Base-by-base conservation (phyloP, 1,140 invertebrate species). In the Musca vetustissima region DNA sequence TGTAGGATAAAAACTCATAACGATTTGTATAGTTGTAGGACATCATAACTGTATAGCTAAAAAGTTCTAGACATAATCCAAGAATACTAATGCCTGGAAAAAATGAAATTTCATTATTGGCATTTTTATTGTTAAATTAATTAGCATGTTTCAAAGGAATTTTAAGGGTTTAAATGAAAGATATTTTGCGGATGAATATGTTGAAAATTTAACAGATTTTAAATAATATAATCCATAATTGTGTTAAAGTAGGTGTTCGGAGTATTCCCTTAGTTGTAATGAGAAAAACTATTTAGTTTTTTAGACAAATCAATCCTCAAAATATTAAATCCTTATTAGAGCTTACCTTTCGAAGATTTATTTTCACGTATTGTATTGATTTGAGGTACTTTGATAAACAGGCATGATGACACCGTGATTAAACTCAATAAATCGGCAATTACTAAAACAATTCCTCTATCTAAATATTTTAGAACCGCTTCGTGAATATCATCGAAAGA, bases 11-110 rank as follows among this genome's bases (percentile, higher is more conserved):
- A 6, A 90, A 69, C 6, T 88, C 84, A 79, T 91, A 90, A 25
- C 84, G 84, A 79, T 88, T 89, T 9, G 83, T 84, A 74, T 85
- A 90, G 75, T 90, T 91, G 72, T 91, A 91, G 70, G 86, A 87
- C 61, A 88, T 85, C 84, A 87, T 89, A 66, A 90, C 85, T 19
- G 88, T 88, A 69, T 90, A 90, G 75, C 89, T 90, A 86, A 88
- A 74, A 71, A 83, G 69, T 74, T 82, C 80, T 57, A 82, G 55
- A 59, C 78, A 80, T 14, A 82, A 59, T 22, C 78, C 78, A 24
- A 79, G 25, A 0, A 79, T 74, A 69, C 76, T 78, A 4, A 78
- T 80, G 21, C 77, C 75, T 78, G 47, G n/a, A 61, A 66, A 28
- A 8, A 52, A 61, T 24, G 55, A 24, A 64, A 25, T 36, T 67